Conservation (phyloP, 2,888 invertebrate species). For the Eupeodes latifasciatus region DNA sequence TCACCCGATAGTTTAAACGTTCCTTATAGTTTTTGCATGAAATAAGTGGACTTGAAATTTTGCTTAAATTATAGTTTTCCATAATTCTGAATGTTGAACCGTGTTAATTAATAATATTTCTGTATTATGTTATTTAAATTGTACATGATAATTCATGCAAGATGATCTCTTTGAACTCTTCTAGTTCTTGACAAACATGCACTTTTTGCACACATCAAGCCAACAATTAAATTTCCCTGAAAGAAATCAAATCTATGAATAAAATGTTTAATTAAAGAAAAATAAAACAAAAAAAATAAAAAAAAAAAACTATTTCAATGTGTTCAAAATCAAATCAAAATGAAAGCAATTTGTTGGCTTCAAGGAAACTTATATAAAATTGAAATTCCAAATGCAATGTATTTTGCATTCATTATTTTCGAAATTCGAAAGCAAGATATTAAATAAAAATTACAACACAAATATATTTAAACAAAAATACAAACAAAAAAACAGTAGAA, state of each 20-base stretch:
- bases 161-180: background rate
- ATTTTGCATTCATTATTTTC: background rate
- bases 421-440: background rate
- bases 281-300: background rate
- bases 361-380: background rate
- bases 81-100: background rate
- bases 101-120: background rate
- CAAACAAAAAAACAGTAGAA: background rate
- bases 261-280: background rate
- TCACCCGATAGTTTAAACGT: too few species aligned
- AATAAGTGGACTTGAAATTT: too few species aligned
- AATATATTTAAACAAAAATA: background rate
- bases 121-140: background rate
- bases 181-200: background rate
- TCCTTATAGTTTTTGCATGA: too few species aligned
- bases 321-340: slow-evolving; percentile 31
- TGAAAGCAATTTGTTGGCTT: slow-evolving; percentile 18
- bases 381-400: background rate
- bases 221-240: background rate
- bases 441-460: background rate
- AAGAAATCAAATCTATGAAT: background rate
- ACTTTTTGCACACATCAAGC: background rate
- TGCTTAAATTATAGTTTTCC: too few species aligned
- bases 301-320: slow-evolving; percentile 9
- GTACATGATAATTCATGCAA: background rate